A percentile compares a stretch with the other conserved stretches of the same genome.
phyloP scores from a whole-genome alignment of 1,140 invertebrate genomes.

The Eubasilissa regina region DNA sequence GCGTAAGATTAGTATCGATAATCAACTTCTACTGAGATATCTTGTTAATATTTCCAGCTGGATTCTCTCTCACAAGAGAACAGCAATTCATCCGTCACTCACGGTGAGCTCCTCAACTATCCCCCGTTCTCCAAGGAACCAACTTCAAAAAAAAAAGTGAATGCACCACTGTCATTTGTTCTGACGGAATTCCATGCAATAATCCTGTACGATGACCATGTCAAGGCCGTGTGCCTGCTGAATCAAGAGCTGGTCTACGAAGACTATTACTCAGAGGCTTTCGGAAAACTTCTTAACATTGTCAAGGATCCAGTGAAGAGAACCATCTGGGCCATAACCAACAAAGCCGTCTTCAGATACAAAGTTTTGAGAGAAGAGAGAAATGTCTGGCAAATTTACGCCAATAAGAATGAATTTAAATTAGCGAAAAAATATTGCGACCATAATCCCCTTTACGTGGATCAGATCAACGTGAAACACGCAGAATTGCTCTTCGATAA shows the following conservation, averaged over 20 bases:
- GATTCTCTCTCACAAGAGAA: conserved; percentile 72
- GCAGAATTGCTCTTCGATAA: conserved; percentile 90
- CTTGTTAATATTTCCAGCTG: conserved; percentile 66
- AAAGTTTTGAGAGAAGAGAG: conserved; percentile 89
- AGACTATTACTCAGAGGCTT: conserved; percentile 85
- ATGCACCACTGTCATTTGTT: conserved; percentile 83
- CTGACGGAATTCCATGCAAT: conserved; percentile 94
- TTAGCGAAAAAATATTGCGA: conserved; percentile 87
- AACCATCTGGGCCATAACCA: conserved; percentile 91
- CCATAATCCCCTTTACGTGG: conserved; percentile 84
- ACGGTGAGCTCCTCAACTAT: conserved; percentile 77
- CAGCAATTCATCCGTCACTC: conserved; percentile 74
- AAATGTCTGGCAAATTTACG: conserved; percentile 92
- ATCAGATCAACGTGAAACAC: conserved; percentile 90
- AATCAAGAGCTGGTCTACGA: conserved; percentile 92
- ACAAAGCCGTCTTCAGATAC: conserved; percentile 89
- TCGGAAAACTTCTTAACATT: conserved; percentile 87
- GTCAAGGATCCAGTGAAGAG: conserved; percentile 86
- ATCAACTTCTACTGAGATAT: neutral
- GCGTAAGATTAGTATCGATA: no score
- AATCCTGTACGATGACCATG: conserved; percentile 86
- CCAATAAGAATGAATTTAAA: conserved; percentile 90
- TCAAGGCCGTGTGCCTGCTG: conserved; percentile 88
- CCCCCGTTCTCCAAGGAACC: conserved; percentile 63
- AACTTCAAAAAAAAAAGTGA: conserved; percentile 61